Evolutionary conservation across 1,140 invertebrate species (phyloP).

Genomic region (Eubasilissa regina): DNA sequence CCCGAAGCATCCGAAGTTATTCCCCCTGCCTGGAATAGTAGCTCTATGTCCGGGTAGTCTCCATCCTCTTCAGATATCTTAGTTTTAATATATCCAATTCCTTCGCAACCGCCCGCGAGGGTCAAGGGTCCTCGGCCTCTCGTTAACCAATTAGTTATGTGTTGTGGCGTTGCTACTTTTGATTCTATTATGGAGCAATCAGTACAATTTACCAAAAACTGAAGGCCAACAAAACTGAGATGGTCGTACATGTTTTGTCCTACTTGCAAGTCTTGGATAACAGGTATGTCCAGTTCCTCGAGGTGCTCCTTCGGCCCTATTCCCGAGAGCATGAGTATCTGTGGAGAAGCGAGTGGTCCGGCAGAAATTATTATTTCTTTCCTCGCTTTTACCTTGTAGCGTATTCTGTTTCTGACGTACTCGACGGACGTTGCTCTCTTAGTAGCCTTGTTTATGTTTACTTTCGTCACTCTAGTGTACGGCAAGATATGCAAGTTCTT

Average conservation of each 20-base stretch:
- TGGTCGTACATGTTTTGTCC: conserved; percentile 81
- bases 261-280: conserved; percentile 77
- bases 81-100: conserved; percentile 74
- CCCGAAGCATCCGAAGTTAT: conserved; percentile 77
- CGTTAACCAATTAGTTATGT: conserved; percentile 65
- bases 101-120: conserved; percentile 74
- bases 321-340: conserved; percentile 83
- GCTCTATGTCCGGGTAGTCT: conserved; percentile 77
- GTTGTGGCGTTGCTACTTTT: conserved; percentile 63
- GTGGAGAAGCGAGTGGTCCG: conserved; percentile 81
- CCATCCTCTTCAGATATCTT: conserved; percentile 71
- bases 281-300: conserved; percentile 75
- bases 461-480: conserved; percentile 74
- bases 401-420: conserved; percentile 70
- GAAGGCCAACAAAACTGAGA: conserved; percentile 78
- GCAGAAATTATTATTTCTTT: conserved; percentile 79
- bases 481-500: conserved; percentile 79
- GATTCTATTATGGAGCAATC: conserved; percentile 65
- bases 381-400: conserved; percentile 67
- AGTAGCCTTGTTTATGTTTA: conserved; percentile 75
- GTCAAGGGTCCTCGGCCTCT: conserved; percentile 70
- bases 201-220: conserved; percentile 74
- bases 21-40: conserved; percentile 74
- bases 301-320: conserved; percentile 78
- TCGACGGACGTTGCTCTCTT: conserved; percentile 79